Conservation (phyloP, 1,140 invertebrate genomes). For the Diorhabda elongata region DNA sequence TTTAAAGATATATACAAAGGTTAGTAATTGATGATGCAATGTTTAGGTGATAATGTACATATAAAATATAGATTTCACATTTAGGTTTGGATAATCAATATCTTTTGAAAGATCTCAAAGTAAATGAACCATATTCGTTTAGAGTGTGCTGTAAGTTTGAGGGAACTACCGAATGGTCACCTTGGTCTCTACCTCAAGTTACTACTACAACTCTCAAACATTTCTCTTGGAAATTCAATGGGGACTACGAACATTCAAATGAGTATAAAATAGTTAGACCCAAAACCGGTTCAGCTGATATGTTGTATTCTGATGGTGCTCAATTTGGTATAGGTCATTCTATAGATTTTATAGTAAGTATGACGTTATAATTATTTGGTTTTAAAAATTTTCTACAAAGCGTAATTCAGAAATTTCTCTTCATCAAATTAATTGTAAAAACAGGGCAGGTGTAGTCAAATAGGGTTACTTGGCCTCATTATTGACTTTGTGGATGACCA, state of each 20-base stretch:
- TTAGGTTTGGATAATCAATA: conserved; percentile 35
- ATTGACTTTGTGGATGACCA: too few relatives aligned
- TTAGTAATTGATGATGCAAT: background rate
- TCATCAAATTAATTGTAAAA: background rate
- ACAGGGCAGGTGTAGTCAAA: background rate
- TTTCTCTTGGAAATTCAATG: conserved; percentile 32
- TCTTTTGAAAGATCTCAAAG: conserved; percentile 33
- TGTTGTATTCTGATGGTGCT: conserved; percentile 32
- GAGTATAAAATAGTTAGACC: conserved; percentile 34
- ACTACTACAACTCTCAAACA: conserved; percentile 30
- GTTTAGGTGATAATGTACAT: too few relatives aligned
- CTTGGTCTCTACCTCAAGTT: conserved; percentile 38
- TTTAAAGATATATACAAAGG: conserved; percentile 37
- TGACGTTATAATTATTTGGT: background rate
- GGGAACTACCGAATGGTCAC: conserved; percentile 35
- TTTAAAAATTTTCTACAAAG: background rate
- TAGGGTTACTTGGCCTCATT: background rate
- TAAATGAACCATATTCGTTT: conserved; percentile 37
- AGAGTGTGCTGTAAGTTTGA: conserved; percentile 40
- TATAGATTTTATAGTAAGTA: conserved; percentile 39
- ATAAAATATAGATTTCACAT: background rate
- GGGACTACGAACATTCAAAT: conserved; percentile 30
- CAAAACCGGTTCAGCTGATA: conserved; percentile 7
- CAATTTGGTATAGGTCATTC: conserved; percentile 34
- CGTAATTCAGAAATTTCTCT: background rate